Evolutionary conservation across 1,140 invertebrate species (phyloP).

Genomic region (Drosophila neocordata): DNA sequence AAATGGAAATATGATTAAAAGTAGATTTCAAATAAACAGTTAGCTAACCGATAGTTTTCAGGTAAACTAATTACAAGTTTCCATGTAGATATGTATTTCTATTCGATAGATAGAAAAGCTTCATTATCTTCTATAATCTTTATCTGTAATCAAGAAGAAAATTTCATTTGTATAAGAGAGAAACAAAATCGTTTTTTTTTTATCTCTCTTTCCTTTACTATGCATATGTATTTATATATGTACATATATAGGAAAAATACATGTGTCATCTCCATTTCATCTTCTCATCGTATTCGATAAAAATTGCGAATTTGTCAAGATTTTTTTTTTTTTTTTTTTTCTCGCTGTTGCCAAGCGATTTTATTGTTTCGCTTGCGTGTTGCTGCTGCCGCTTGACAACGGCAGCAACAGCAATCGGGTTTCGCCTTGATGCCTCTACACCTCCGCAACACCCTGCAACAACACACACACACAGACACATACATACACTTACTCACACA

Average conservation of each 20-base stretch:
- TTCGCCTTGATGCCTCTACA: constrained; percentile 1
- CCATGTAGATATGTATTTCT: no score
- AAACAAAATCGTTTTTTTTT: no score
- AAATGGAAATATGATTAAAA: no score
- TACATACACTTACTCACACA: not conserved
- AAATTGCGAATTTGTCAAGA: constrained; percentile 7
- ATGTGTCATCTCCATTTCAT: constrained; percentile 5
- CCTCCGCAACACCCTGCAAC: not conserved
- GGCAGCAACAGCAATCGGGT: constrained; percentile 2
- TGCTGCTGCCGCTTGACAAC: constrained; percentile 8
- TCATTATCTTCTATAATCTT: no score
- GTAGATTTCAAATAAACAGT: no score
- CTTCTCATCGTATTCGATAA: not conserved
- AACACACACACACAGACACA: no score
- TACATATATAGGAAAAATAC: not conserved
- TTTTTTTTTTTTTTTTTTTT: not conserved
- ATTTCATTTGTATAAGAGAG: no score
- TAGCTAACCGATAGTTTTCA: no score
- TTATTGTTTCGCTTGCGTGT: constrained; percentile 8
- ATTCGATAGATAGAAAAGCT: no score
- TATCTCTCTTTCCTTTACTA: no score
- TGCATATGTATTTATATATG: not conserved
- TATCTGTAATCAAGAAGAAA: no score
- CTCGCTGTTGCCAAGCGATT: not conserved
- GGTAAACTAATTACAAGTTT: no score